Percentiles rank a stretch among this genome's conserved stretches.
Conservation (phyloP, 2,113 vertebrate genomes). For the Passer montanus region DNA sequence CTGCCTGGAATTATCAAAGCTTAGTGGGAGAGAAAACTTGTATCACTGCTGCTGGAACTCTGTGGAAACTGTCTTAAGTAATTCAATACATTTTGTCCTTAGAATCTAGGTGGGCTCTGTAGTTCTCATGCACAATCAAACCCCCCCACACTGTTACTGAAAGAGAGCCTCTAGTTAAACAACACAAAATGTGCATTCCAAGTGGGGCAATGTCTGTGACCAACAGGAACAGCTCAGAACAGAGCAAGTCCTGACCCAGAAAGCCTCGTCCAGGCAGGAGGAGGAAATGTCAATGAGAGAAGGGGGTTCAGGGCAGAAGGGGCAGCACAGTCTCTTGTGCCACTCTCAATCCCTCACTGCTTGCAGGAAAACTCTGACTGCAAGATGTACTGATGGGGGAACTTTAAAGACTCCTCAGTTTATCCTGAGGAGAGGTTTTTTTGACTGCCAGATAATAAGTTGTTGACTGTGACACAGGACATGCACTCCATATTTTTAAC, state of each 20-base stretch:
- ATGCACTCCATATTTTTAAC: neutral
- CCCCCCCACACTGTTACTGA: neutral
- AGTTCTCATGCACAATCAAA: neutral
- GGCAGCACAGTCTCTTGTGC: fast-evolving
- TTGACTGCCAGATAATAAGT: neutral
- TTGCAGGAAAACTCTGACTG: neutral
- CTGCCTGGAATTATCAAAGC: neutral
- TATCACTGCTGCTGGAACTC: neutral
- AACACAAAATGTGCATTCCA: neutral
- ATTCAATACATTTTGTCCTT: neutral
- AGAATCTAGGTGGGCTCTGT: neutral
- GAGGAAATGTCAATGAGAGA: neutral
- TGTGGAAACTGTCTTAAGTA: neutral
- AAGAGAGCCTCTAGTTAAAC: neutral
- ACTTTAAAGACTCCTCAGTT: neutral
- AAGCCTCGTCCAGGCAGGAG: fast-evolving
- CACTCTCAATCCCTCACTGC: fast-evolving
- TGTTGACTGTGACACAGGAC: neutral
- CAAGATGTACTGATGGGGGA: neutral
- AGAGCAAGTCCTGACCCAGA: neutral
- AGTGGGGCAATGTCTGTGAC: neutral
- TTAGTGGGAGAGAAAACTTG: neutral
- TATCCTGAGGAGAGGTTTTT: neutral
- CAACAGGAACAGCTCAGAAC: neutral
- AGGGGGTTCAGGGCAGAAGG: neutral